These are phyloP conservation scores for Globicephala melas DNA, from an alignment of 2,113 vertebrate genomes.

Conservation along the genomic window DNA sequence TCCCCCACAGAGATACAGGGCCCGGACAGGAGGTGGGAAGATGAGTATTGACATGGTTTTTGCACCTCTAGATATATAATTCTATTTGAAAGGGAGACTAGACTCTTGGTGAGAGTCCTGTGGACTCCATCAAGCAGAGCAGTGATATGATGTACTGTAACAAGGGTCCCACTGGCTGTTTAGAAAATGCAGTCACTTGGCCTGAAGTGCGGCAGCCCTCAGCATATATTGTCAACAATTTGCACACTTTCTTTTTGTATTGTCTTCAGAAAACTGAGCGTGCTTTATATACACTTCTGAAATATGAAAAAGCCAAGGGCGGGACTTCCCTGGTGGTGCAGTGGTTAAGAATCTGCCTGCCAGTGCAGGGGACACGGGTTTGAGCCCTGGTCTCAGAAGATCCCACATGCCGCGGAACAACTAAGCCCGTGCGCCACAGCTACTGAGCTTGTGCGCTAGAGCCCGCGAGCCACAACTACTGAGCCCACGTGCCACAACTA, in stretches of 20 bases:
- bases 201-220: neutral
- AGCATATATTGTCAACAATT: neutral
- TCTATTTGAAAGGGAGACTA: constrained; percentile 32
- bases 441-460: no score
- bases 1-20: neutral
- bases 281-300: neutral
- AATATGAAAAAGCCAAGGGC: neutral
- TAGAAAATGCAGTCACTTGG: neutral
- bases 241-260: constrained; percentile 11
- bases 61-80: neutral
- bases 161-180: neutral
- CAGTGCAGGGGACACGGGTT: no score
- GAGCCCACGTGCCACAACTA: no score
- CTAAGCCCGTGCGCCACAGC: no score
- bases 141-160: neutral
- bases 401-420: no score
- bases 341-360: no score
- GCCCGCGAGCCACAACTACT: no score
- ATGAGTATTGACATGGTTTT: neutral
- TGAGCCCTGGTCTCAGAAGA: no score
- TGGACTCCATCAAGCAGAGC: neutral
- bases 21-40: neutral
- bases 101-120: neutral
- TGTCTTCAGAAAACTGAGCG: constrained; percentile 31
- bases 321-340: no score